These are phyloP conservation scores for Xylota segnis DNA, from an alignment of 2,888 invertebrate genomes.

Conservation along the genomic window DNA sequence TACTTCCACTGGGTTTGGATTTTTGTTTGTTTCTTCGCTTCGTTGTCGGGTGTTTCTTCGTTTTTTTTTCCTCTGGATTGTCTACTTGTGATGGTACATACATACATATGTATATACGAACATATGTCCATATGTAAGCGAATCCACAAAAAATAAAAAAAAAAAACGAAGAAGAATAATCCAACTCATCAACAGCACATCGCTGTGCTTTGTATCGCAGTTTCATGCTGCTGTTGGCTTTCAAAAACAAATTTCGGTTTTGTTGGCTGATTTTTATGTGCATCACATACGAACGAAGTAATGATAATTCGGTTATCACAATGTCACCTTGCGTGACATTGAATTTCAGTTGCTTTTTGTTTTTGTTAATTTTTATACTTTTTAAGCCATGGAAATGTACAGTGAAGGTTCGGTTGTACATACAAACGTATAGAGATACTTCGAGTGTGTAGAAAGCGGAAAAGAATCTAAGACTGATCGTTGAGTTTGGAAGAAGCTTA, in stretches of 20 bases:
- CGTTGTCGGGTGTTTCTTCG: not conserved
- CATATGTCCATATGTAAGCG: not conserved
- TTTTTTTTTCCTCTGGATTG: not conserved
- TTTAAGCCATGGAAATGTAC: slow-evolving; percentile 9
- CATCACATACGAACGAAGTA: slow-evolving; percentile 54
- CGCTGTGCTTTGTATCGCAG: slow-evolving; percentile 3
- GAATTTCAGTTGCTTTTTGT: slow-evolving; percentile 40
- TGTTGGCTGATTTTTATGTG: slow-evolving; percentile 50
- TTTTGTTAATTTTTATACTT: not conserved
- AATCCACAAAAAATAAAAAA: not conserved
- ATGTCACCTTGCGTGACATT: slow-evolving; percentile 69
- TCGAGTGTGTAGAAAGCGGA: no score
- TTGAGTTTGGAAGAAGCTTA: no score
- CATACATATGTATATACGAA: not conserved
- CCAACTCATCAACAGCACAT: not conserved
- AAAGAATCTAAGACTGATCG: no score
- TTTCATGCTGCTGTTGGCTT: not conserved
- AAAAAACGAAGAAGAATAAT: not conserved
- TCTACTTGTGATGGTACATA: not conserved
- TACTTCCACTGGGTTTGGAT: slow-evolving; percentile 9
- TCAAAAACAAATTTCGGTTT: slow-evolving; percentile 21
- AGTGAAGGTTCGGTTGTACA: not conserved
- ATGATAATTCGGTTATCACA: slow-evolving; percentile 68
- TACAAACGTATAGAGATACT: no score
- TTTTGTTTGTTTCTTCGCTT: slow-evolving; percentile 17